Conservation (phyloP, 2,113 vertebrate species). For the Neopipo cinnamomea region DNA sequence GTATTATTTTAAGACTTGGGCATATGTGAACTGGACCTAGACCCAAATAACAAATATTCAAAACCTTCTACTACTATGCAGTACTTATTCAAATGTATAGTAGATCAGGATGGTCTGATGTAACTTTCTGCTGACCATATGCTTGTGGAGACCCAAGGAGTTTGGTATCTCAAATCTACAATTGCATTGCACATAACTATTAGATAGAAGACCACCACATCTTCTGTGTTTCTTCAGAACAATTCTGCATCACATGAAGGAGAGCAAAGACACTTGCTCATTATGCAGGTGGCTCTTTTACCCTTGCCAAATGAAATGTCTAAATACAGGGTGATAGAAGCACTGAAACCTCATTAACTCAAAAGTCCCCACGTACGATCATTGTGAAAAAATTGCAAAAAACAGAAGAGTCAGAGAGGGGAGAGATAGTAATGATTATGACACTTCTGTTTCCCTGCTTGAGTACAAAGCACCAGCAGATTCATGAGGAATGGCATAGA, state of each 20-base stretch:
- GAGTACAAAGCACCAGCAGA: not conserved
- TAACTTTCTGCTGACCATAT: not conserved
- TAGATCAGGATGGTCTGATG: not conserved
- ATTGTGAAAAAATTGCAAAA: not conserved
- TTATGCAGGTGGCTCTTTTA: not conserved
- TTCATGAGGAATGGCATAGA: not conserved
- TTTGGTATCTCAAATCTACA: not conserved
- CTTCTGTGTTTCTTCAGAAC: not conserved
- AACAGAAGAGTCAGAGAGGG: too few relatives aligned
- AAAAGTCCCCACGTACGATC: not conserved
- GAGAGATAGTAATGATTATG: not conserved
- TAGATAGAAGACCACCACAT: not conserved
- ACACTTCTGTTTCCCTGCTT: not conserved
- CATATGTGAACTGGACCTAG: not conserved
- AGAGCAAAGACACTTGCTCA: not conserved
- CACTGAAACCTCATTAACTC: not conserved
- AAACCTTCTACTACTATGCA: not conserved
- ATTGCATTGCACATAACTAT: not conserved
- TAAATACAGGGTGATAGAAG: not conserved
- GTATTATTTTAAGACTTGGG: not conserved
- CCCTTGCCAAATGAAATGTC: not conserved
- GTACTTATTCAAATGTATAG: not conserved
- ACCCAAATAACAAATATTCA: not conserved
- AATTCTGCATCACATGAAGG: not conserved
- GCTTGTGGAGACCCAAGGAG: too few relatives aligned